Evolutionary conservation across 2,888 invertebrate species (phyloP).

Genomic region (Galerucella pusilla): DNA sequence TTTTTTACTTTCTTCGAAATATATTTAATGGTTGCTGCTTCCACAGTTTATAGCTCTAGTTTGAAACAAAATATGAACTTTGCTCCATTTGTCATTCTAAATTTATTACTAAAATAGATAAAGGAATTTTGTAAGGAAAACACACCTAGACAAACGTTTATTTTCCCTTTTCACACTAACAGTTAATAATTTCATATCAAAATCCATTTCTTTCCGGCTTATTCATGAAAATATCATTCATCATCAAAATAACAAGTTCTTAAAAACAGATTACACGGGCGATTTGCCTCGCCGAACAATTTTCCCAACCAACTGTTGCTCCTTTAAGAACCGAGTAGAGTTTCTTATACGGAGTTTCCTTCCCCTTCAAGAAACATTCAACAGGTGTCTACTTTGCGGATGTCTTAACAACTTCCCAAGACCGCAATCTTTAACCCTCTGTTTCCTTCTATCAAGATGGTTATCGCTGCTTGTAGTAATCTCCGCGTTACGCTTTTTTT

Average conservation of each 20-base stretch:
- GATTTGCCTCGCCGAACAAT: constrained; percentile 21
- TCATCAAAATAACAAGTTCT: neutral
- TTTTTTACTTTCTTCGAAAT: neutral
- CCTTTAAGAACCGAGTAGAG: constrained; percentile 29
- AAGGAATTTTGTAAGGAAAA: neutral
- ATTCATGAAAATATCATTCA: neutral
- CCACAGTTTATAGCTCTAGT: neutral
- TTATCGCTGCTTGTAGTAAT: constrained; percentile 37
- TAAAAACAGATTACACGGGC: constrained; percentile 7
- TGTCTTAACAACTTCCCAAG: constrained; percentile 49
- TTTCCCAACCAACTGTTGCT: constrained; percentile 46
- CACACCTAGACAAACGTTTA: neutral
- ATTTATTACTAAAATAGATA: neutral
- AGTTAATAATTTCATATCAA: no score
- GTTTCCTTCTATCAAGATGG: constrained; percentile 38
- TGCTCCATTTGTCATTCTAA: neutral
- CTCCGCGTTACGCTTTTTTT: constrained; percentile 20
- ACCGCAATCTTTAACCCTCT: constrained; percentile 45
- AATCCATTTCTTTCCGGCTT: neutral
- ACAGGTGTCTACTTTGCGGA: constrained; percentile 54
- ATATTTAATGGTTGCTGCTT: neutral
- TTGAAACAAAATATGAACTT: neutral
- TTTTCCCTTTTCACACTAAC: no score
- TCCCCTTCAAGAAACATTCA: constrained; percentile 49
- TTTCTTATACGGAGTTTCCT: constrained; percentile 44